phyloP scores from a whole-genome alignment of 2,888 invertebrate species.

The Meiosimyza decipiens region DNA sequence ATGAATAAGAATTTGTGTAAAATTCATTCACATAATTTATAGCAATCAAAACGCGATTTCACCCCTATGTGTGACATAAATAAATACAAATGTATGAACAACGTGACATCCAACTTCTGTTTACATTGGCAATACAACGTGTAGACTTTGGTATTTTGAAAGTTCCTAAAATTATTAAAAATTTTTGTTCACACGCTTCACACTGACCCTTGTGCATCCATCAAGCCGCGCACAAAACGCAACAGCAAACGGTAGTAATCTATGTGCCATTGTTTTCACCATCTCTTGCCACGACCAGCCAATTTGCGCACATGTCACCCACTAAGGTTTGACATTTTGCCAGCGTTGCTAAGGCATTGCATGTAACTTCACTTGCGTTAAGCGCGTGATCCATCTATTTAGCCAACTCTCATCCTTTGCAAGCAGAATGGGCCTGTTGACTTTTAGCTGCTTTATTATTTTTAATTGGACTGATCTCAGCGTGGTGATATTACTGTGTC shows the following conservation, averaged over 20 bases:
- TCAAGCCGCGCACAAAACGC: not conserved
- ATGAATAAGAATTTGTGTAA: too few species aligned
- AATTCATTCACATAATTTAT: too few species aligned
- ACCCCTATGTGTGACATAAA: too few species aligned
- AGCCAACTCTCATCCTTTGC: not conserved
- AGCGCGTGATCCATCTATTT: slow-evolving; percentile 20
- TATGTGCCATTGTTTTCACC: not conserved
- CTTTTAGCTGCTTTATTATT: slow-evolving; percentile 38
- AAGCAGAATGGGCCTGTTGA: not conserved
- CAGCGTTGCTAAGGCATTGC: slow-evolving; percentile 3
- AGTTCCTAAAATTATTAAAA: too few species aligned
- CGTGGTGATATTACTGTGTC: not conserved
- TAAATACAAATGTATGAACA: too few species aligned
- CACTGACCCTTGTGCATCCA: not conserved
- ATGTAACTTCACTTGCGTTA: slow-evolving; percentile 1
- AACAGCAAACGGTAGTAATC: not conserved
- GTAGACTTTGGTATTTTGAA: too few species aligned
- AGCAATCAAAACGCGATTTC: too few species aligned
- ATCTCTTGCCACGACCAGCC: slow-evolving; percentile 18
- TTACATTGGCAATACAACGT: too few species aligned
- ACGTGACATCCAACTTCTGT: too few species aligned
- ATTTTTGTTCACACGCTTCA: not conserved
- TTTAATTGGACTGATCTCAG: slow-evolving; percentile 39
- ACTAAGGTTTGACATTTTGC: slow-evolving; percentile 15
- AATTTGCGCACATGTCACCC: slow-evolving; percentile 40